Evolutionary conservation across 2,113 vertebrate genomes (phyloP).

Genomic region (Mola mola): DNA sequence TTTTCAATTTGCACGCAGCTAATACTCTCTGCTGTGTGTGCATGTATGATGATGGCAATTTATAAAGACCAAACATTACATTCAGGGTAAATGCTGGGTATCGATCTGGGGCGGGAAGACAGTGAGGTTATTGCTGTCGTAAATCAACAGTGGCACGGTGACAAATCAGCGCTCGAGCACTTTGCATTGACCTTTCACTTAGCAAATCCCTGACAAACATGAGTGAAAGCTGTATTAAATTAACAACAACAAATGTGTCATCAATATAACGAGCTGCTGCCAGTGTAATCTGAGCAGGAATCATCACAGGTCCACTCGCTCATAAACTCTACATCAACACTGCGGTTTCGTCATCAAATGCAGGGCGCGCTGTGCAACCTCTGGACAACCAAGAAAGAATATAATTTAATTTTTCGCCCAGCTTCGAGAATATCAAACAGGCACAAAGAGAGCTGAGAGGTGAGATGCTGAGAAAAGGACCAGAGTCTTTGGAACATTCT

Average conservation of each 20-base stretch:
- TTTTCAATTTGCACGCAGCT: background rate
- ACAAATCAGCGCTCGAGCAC: constrained; percentile 16
- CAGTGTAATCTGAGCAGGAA: background rate
- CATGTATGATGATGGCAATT: constrained; percentile 38
- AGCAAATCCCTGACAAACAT: constrained; percentile 25
- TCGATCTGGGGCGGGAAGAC: constrained; percentile 20
- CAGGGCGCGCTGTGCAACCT: too few species aligned
- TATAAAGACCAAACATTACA: constrained; percentile 40
- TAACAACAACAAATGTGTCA: background rate
- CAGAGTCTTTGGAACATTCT: too few species aligned
- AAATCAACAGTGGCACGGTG: constrained; percentile 35
- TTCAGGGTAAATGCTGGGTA: constrained; percentile 38
- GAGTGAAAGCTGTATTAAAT: background rate
- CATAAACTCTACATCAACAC: too few species aligned
- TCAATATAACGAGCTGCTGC: background rate
- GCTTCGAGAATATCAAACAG: constrained; percentile 3
- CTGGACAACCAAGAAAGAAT: background rate
- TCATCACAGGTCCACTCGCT: constrained; percentile 14
- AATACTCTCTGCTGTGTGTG: constrained; percentile 9
- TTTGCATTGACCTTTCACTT: constrained; percentile 24
- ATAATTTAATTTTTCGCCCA: background rate
- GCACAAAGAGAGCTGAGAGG: background rate
- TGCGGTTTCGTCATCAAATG: too few species aligned
- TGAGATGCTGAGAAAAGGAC: too few species aligned
- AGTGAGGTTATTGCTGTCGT: constrained; percentile 41